These are phyloP conservation scores for Cirrhinus mrigala DNA, from an alignment of 2,797 vertebrate genomes.

Conservation along the genomic window DNA sequence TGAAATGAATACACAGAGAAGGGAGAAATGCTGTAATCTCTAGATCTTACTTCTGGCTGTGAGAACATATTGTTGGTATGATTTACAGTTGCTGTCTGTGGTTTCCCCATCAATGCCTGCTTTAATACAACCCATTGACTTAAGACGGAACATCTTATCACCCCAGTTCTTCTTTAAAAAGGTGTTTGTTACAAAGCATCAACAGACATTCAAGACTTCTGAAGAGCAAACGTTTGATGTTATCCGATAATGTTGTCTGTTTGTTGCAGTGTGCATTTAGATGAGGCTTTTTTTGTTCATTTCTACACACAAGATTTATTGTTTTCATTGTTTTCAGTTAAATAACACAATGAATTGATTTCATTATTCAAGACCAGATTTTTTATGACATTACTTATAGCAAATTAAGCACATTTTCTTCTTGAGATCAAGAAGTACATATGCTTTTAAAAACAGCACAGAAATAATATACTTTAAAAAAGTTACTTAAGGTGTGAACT, in stretches of 20 bases:
- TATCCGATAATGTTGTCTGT: neutral
- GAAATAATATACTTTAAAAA: too few species aligned
- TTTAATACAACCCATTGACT: neutral
- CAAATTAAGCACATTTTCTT: too few species aligned
- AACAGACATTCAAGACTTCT: neutral
- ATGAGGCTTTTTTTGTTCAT: neutral
- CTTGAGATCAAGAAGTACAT: neutral
- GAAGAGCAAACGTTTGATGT: neutral
- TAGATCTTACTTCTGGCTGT: neutral
- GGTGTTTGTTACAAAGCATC: neutral
- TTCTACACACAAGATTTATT: neutral
- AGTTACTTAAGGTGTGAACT: too few species aligned
- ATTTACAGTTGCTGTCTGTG: slow-evolving; percentile 4
- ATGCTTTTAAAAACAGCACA: neutral
- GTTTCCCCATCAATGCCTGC: neutral
- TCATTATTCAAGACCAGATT: neutral
- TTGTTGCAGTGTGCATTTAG: neutral
- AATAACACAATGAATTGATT: neutral
- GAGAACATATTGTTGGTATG: neutral
- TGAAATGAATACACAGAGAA: neutral
- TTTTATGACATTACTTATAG: neutral
- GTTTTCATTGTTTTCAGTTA: neutral
- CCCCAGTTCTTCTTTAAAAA: neutral
- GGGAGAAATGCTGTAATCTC: neutral
- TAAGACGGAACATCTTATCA: neutral